Evolutionary conservation across 2,113 vertebrate species (phyloP).

Genomic region (Pelvicachromis taeniatus): DNA sequence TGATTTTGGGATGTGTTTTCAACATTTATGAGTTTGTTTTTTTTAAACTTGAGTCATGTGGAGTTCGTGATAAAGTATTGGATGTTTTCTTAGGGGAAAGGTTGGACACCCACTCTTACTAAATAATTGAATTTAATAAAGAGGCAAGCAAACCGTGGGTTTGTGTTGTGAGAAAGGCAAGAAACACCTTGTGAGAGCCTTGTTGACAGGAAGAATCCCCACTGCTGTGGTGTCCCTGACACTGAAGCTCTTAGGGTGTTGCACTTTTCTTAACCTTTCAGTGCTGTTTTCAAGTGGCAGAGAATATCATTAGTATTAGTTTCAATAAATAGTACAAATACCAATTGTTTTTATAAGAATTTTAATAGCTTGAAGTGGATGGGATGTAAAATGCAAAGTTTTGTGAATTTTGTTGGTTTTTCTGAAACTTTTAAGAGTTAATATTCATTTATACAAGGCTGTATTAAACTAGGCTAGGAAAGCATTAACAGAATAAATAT

Average conservation of each 20-base stretch:
- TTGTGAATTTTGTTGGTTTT: neutral
- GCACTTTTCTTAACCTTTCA: neutral
- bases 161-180: neutral
- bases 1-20: neutral
- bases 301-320: neutral
- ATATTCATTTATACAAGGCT: neutral
- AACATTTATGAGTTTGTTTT: rapidly evolving
- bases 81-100: neutral
- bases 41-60: neutral
- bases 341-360: neutral
- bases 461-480: neutral
- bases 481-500: neutral
- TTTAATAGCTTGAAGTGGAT: neutral
- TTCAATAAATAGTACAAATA: neutral
- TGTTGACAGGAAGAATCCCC: neutral
- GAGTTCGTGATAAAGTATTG: neutral
- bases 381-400: neutral
- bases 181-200: neutral
- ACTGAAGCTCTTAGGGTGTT: neutral
- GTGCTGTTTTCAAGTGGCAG: neutral
- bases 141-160: neutral
- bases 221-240: neutral
- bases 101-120: neutral
- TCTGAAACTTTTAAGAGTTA: neutral
- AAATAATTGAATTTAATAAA: neutral